Percentiles rank a stretch among this genome's conserved stretches.
These are phyloP conservation scores for Calcarius lapponicus DNA, from an alignment of 2,797 vertebrate genomes.

Conservation along the genomic window DNA sequence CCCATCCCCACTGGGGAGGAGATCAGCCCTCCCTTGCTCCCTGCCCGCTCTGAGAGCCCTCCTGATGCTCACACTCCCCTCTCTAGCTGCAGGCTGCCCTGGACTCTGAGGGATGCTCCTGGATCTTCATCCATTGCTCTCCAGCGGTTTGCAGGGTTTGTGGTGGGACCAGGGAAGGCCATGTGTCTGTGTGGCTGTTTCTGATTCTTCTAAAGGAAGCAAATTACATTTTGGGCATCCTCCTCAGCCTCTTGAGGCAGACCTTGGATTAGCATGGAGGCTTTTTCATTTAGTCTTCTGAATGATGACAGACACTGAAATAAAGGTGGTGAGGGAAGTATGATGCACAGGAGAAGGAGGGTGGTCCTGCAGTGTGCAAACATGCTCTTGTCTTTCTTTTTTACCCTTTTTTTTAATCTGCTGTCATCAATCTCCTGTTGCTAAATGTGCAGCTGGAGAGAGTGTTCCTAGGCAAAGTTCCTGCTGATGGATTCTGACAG, in stretches of 20 bases:
- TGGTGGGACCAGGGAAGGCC: not conserved
- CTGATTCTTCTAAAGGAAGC: slow-evolving; percentile 28
- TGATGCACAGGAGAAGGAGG: not conserved
- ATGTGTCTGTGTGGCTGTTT: not conserved
- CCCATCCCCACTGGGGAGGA: rapidly evolving
- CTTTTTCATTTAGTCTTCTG: slow-evolving; percentile 15
- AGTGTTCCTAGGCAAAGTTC: not conserved
- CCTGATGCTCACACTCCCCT: not conserved
- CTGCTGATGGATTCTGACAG: slow-evolving; percentile 52
- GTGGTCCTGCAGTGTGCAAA: not conserved
- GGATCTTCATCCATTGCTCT: not conserved
- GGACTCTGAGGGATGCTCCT: not conserved
- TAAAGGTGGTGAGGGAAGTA: not conserved
- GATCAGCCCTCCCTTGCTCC: not conserved
- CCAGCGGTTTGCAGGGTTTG: rapidly evolving
- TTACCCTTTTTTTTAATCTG: not conserved
- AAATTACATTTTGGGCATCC: not conserved
- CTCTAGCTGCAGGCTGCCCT: rapidly evolving
- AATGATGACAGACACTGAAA: slow-evolving; percentile 26
- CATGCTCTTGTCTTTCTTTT: not conserved
- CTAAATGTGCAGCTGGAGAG: not conserved
- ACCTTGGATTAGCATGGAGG: slow-evolving; percentile 7
- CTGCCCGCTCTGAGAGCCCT: not conserved
- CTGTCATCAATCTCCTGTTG: not conserved
- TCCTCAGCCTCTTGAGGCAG: not conserved